Evolutionary conservation across 2,113 vertebrate species (phyloP).

Genomic region (Leptocoma aspasia): DNA sequence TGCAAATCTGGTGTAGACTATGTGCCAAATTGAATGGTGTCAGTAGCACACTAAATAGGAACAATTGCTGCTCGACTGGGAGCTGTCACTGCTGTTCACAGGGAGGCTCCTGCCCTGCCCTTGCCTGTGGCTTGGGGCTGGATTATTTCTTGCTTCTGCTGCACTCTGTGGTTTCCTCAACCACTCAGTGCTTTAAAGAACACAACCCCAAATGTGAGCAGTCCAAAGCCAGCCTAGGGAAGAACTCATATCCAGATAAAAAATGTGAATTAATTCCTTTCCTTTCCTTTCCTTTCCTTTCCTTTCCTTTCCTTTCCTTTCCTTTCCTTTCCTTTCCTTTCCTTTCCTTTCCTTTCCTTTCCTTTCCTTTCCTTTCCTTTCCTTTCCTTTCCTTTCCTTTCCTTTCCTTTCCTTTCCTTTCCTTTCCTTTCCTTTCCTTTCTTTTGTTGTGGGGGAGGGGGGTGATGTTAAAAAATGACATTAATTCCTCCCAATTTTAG

Average conservation of each 20-base stretch:
- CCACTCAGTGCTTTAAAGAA: not conserved
- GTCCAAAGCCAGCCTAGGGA: not conserved
- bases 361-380: not conserved
- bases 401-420: not conserved
- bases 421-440: not conserved
- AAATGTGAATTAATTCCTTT: not conserved
- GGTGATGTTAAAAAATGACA: not conserved
- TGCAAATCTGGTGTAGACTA: not conserved
- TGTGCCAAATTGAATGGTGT: not conserved
- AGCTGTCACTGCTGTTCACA: not conserved
- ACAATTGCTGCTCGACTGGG: accelerated
- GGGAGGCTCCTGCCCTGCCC: not conserved
- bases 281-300: not conserved
- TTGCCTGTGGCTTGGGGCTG: accelerated
- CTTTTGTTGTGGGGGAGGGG: accelerated
- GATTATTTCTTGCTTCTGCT: not conserved
- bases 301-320: too few relatives aligned
- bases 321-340: too few relatives aligned
- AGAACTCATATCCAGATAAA: not conserved
- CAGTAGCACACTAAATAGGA: not conserved
- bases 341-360: not conserved
- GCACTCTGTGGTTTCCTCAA: not conserved
- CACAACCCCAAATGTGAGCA: not conserved
- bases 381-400: not conserved
- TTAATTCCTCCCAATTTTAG: not conserved